Evolutionary conservation across 2,797 vertebrate species (phyloP), one percentile per base, ranked within the genome.

Genomic region (Discoglossus pictus): DNA sequence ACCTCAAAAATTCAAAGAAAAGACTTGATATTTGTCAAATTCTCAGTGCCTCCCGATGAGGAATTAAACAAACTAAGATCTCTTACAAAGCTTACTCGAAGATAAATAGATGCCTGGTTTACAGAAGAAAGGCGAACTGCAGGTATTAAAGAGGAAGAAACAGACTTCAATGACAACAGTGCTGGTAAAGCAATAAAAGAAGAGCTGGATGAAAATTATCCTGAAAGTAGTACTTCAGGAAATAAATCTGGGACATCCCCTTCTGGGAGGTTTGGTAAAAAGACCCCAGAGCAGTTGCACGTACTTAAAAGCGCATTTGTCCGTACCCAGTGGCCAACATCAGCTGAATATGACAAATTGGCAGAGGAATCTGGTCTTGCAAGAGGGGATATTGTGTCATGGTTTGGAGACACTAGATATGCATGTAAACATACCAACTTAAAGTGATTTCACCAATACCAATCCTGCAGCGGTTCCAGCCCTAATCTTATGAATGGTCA

Each of bases 321-420:
- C 52, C 88, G 92, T 70, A 95, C 93, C 15, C 97, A 99, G 88
- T 99, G 97, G 97, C 97, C 97, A 1, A 91, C 94, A 2, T 77
- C 93, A 0, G 93, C 94, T 70, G 97, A 98, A 73, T 99, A 99
- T 4, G 95, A 96, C 80, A 91, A 93, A 75, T 74, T 99, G 80
- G 90, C 93, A 0, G 88, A 93, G 62, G 94, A 99, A 74, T 97
- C 93, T 0, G 85, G 93, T 18, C 93, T 99, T 27, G 86, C 93
- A 11, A 91, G 97, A 2, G 86, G 94, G 39, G 97, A 99, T 82
- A 94, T 99, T 0, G 94, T 99, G 66, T 97, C 95, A 77, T 99
- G 97, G 97, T 99, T 99, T 48, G 97, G 97, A 44, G 97, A 99
- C 53, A 98, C 96, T 13, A 92, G 97, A 13, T 99, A 98, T 18